A percentile compares a stretch with the other conserved stretches of the same genome.
Conservation (phyloP, 2,113 vertebrate species). For the Chionomys nivalis region DNA sequence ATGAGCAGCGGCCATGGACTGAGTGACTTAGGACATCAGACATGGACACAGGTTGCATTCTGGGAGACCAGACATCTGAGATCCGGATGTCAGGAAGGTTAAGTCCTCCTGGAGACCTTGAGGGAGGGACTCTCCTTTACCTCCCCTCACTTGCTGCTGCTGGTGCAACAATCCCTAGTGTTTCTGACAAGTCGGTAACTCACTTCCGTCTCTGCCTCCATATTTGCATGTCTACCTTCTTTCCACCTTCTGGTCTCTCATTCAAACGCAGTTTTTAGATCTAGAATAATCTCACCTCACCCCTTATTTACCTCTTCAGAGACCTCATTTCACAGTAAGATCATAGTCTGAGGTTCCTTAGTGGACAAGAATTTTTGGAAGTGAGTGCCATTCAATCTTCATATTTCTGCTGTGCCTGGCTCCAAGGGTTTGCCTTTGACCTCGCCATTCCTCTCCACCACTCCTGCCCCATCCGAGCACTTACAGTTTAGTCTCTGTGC, state of each 20-base stretch:
- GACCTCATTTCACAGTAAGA: background rate
- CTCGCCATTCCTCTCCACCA: rapidly evolving
- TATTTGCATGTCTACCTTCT: background rate
- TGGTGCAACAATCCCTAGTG: no score
- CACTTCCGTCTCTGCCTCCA: background rate
- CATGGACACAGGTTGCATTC: background rate
- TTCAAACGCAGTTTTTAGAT: background rate
- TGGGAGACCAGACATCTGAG: background rate
- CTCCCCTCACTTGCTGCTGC: background rate
- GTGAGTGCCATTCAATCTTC: background rate
- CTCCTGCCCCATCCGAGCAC: rapidly evolving
- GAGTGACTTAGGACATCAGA: background rate
- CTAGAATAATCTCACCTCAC: background rate
- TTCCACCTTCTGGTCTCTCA: background rate
- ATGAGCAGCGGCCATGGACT: background rate
- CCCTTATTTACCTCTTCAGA: background rate
- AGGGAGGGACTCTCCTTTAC: background rate
- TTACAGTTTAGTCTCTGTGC: background rate
- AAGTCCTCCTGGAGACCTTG: background rate
- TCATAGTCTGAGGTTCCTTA: background rate
- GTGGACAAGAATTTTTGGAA: background rate
- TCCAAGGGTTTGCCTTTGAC: background rate
- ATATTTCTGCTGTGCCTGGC: background rate
- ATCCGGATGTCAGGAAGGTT: background rate
- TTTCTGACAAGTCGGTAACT: background rate